A percentile compares a stretch with the other conserved stretches of the same genome.
These are phyloP conservation scores for Shargacucullia verbasci DNA, from an alignment of 2,888 invertebrate species.

Conservation along the genomic window DNA sequence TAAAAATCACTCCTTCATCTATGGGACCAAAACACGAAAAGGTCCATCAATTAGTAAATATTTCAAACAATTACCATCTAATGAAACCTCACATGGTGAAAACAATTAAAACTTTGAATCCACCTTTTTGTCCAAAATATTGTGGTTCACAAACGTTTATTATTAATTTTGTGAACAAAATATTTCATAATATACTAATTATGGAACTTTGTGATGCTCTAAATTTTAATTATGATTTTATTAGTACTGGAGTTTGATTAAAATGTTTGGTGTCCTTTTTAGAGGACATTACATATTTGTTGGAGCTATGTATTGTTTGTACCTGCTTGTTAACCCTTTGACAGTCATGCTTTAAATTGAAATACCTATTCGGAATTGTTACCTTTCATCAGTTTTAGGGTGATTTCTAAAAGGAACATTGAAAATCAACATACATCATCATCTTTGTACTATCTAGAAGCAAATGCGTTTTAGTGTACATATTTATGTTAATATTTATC, in stretches of 20 bases:
- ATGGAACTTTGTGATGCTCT: conserved; percentile 48
- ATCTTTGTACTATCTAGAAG: too few relatives aligned
- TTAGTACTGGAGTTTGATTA: conserved; percentile 31
- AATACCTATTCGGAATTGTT: too few relatives aligned
- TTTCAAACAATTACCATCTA: conserved; percentile 68
- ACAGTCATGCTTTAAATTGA: neutral
- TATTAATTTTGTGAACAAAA: conserved; percentile 60
- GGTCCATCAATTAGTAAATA: conserved; percentile 62
- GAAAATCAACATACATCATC: too few relatives aligned
- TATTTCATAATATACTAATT: conserved; percentile 55
- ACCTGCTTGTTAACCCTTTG: conserved; percentile 15
- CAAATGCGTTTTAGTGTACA: too few relatives aligned
- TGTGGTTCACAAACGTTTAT: conserved; percentile 43
- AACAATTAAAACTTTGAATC: conserved; percentile 66
- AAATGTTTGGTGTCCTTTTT: conserved; percentile 36
- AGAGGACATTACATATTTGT: conserved; percentile 12
- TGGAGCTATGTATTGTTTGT: neutral
- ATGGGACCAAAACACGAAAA: conserved; percentile 25
- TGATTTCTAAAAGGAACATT: too few relatives aligned
- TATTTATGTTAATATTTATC: too few relatives aligned
- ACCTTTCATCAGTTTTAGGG: too few relatives aligned
- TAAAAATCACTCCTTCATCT: conserved; percentile 19
- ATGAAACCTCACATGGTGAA: conserved; percentile 61
- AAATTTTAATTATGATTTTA: conserved; percentile 49
- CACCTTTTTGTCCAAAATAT: conserved; percentile 40